Base-by-base conservation (phyloP, 2,113 vertebrate genomes). In the Australoheros scitulus region DNA sequence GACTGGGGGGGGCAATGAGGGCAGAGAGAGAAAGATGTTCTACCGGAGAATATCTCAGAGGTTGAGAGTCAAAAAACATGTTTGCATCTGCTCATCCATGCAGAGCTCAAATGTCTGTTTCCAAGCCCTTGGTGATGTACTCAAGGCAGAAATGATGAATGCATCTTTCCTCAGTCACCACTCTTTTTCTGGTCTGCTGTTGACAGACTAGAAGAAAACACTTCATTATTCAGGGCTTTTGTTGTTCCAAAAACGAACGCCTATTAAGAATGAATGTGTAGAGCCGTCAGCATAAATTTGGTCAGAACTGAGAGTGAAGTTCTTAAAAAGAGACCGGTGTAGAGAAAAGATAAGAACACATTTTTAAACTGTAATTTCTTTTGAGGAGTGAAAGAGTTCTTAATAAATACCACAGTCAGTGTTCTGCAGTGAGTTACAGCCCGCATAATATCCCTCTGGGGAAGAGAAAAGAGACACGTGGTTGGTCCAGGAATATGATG, bases 201-300 rank as follows among this genome's bases (percentile, higher is more conserved):
- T 82, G 81, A 86, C 81, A 87, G 60, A 76, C 52, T 56, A n/a
- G 56, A 52, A 78, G 76, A 70, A 83, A 38, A 18, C 34, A 32
- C 84, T 88, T 87, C 80, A 89, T 92, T 83, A 91, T 88, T 91
- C 77, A 92, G 56, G 50, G 80, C 26, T 76, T 88, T 84, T 87
- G 89, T 90, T 88, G 81, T 87, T 85, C 34, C 72, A 80, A 78
- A 89, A 91, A 88, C 57, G 87, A 87, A 84, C 15, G 8, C 52
- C 65, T 70, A 88, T 87, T 87, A 85, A 85, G 79, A 91, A 88
- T 82, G 24, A 90, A 91, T 87, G 82, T 34, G 41, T 6, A 10
- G 58, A 77, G 80, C 87, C 41, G 7, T 89, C 38, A 83, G 81
- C 79, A 32, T 80, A 79, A 80, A 76, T 86, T 80, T 78, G 47